Evolutionary conservation across 2,113 vertebrate species (phyloP), one percentile per base, ranked within the genome.

Genomic region (Ptilonorhynchus violaceus): DNA sequence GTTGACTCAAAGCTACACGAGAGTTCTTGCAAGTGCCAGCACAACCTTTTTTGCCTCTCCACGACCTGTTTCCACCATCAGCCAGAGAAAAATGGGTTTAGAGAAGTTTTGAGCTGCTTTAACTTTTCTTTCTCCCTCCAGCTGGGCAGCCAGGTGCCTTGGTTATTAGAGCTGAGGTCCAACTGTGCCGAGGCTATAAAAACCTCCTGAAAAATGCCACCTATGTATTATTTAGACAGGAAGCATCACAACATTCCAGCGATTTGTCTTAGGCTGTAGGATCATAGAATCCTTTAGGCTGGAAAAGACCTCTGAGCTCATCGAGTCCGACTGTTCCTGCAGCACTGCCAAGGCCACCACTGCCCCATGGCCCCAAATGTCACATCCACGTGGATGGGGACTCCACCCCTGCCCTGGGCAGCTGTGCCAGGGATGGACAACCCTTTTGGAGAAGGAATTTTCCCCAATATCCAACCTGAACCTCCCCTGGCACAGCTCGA

Each of bases 51-150:
- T 6, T 77, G 6, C 67, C 5, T 85, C 78, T 63, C 93, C 70
- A 7, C 0, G 1, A 41, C 63, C 66, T 30, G 15, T 84, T 77
- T 25, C 17, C 21, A 53, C 23, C 67, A n/a, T 33, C 30, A 4
- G 14, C 35, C 21, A 3, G 21, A 37, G 73, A 84, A 70, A 86
- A 83, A 92, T 13, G 47, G 16, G 6, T 70, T 85, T 59, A 25
- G 67, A 49, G 85, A 83, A 93, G 74, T 95, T 94, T 15, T 25
- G 88, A 92, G 91, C 90, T 80, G 90, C 79, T 77, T 55, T 50
- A 74, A 78, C 91, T 97, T 96, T 55, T 68, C 88, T 92, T 84
- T 90, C 56, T 94, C 86, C 59, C 60, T 93, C 94, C 95, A 77
- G 41, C 93, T 96, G 93, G 91, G 94, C 93, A 93, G 86, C 47